Conservation (phyloP, 2,888 invertebrate genomes). For the Phaonia tiefii region DNA sequence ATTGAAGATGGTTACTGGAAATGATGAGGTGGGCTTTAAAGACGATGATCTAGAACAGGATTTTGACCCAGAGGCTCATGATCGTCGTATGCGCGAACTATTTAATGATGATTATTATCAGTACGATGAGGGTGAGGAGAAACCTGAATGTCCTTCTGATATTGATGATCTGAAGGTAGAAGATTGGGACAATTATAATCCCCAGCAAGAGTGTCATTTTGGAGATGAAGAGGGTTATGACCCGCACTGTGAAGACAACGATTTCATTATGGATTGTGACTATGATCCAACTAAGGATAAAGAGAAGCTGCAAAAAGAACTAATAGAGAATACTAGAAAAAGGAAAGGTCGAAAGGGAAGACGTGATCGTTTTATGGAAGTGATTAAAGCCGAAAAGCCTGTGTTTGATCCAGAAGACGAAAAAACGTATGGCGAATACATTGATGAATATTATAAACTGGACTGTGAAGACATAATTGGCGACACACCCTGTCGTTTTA, state of each 20-base stretch:
- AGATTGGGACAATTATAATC: conserved; percentile 80
- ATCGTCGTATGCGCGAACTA: conserved; percentile 90
- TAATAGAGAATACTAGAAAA: conserved; percentile 82
- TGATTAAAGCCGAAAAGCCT: conserved; percentile 89
- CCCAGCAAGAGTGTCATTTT: conserved; percentile 84
- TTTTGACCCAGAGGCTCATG: conserved; percentile 94
- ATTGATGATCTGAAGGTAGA: conserved; percentile 83
- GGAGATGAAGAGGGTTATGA: conserved; percentile 81
- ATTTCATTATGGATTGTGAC: conserved; percentile 95
- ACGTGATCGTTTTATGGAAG: conserved; percentile 89
- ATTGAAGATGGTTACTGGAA: conserved; percentile 93
- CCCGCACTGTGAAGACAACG: conserved; percentile 89
- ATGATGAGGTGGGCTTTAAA: conserved; percentile 83
- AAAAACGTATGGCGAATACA: conserved; percentile 90
- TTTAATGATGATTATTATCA: conserved; percentile 94
- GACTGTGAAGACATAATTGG: conserved; percentile 98
- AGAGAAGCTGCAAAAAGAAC: conserved; percentile 82
- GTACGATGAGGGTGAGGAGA: conserved; percentile 85
- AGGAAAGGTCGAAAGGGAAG: conserved; percentile 84
- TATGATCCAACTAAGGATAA: conserved; percentile 84
- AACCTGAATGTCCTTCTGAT: conserved; percentile 91
- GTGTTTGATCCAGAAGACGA: conserved; percentile 89
- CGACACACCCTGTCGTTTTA: conserved; percentile 94
- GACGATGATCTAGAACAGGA: conserved; percentile 93
- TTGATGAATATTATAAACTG: conserved; percentile 96